A percentile compares a stretch with the other conserved stretches of the same genome.
Conservation (phyloP, 2,888 invertebrate genomes). For the Drosophila hawaiiensis region DNA sequence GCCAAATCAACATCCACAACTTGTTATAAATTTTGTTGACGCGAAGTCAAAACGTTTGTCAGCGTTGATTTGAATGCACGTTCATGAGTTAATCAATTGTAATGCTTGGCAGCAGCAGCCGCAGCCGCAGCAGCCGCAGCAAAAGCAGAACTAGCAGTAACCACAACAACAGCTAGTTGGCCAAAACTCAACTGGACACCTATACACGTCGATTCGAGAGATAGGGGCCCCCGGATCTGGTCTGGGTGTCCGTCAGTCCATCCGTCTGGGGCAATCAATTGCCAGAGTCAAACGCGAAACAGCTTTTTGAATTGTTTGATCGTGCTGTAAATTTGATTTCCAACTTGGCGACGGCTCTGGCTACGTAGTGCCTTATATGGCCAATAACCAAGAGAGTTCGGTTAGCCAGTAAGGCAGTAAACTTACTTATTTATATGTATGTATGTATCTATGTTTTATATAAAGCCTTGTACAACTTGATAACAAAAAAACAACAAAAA, state of each 20-base stretch:
- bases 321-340: constrained; percentile 74
- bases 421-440: constrained; percentile 63
- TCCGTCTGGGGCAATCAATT: constrained; percentile 44
- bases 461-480: constrained; percentile 59
- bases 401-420: constrained; percentile 14
- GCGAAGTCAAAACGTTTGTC: constrained; percentile 74
- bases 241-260: constrained; percentile 8
- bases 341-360: constrained; percentile 63
- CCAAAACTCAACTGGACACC: constrained; percentile 42
- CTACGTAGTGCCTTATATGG: constrained; percentile 28
- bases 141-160: constrained; percentile 2
- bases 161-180: constrained; percentile 21
- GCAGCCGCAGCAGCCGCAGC: not conserved
- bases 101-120: constrained; percentile 40
- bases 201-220: constrained; percentile 33
- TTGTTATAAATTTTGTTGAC: constrained; percentile 73
- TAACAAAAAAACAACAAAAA: constrained; percentile 21
- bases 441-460: constrained; percentile 46
- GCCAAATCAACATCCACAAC: constrained; percentile 37
- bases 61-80: constrained; percentile 74
- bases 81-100: constrained; percentile 79
- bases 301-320: constrained; percentile 72
- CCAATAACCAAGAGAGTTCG: constrained; percentile 31
- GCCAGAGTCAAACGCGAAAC: constrained; percentile 29
- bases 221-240: constrained; percentile 19